These are phyloP conservation scores for Drosophila mettleri DNA, from an alignment of 2,888 invertebrate species.

Conservation along the genomic window DNA sequence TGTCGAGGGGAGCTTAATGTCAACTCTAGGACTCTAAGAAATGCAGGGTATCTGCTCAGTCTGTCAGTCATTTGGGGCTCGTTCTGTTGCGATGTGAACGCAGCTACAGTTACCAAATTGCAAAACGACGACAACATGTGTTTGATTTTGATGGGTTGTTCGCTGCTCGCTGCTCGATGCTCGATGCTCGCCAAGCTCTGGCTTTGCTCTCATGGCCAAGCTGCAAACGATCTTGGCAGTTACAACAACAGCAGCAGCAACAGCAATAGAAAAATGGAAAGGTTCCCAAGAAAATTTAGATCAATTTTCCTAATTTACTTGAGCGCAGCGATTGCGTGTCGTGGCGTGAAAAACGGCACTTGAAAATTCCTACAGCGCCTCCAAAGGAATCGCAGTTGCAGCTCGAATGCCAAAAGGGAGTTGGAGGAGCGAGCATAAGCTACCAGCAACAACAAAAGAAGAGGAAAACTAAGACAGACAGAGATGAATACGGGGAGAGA, in stretches of 20 bases:
- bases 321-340: constrained; percentile 80
- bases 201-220: not conserved
- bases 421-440: constrained; percentile 4
- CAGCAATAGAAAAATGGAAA: constrained; percentile 56
- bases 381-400: constrained; percentile 44
- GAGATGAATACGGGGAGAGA: too few relatives aligned
- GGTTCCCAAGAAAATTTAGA: constrained; percentile 81
- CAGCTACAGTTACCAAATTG: constrained; percentile 25
- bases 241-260: constrained; percentile 10
- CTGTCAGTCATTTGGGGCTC: not conserved
- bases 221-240: constrained; percentile 53
- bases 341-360: constrained; percentile 82
- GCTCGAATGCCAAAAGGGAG: constrained; percentile 21
- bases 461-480: constrained; percentile 18
- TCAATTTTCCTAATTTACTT: constrained; percentile 80
- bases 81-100: not conserved
- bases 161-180: constrained; percentile 8
- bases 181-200: constrained; percentile 5
- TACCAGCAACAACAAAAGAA: constrained; percentile 3
- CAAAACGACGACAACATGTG: constrained; percentile 50
- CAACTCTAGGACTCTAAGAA: not conserved
- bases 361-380: constrained; percentile 63
- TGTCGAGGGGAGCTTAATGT: too few relatives aligned
- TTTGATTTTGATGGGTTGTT: constrained; percentile 53
- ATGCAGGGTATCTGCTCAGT: not conserved